phyloP scores from a whole-genome alignment of 2,113 vertebrate genomes.

The Suncus etruscus region DNA sequence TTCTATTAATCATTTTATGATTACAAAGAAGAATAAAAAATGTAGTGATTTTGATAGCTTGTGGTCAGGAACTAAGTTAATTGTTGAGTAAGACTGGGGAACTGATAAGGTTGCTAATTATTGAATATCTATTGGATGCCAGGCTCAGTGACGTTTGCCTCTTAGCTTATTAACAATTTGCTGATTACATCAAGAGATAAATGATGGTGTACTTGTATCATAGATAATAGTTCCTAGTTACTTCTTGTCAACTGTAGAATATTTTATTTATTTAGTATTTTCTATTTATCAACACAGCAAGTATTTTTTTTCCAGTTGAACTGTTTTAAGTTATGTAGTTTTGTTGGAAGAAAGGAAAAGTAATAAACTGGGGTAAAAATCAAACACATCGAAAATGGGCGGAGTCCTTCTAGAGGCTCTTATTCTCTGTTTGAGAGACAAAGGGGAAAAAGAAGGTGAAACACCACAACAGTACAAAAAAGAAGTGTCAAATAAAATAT shows the following conservation, averaged over 20 bases:
- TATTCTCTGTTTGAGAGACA: no score
- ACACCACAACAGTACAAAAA: no score
- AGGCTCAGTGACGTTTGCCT: not conserved
- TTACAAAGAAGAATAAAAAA: not conserved
- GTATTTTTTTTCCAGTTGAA: no score
- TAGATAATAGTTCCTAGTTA: not conserved
- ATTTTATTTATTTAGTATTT: not conserved
- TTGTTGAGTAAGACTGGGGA: not conserved
- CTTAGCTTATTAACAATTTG: not conserved
- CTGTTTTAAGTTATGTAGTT: no score
- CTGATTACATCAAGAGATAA: not conserved
- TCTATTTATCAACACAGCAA: not conserved
- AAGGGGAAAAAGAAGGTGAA: no score
- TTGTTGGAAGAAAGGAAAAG: no score
- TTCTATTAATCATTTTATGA: not conserved
- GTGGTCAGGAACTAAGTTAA: not conserved
- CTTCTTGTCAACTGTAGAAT: not conserved
- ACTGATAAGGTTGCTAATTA: not conserved
- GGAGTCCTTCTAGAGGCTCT: no score
- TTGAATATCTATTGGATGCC: rapidly evolving
- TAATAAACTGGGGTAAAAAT: no score
- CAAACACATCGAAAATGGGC: no score
- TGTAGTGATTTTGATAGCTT: not conserved
- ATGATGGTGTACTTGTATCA: not conserved
- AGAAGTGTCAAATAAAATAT: no score